These are phyloP conservation scores for Bradypodion ventrale DNA, from an alignment of 2,797 vertebrate genomes.

Conservation along the genomic window DNA sequence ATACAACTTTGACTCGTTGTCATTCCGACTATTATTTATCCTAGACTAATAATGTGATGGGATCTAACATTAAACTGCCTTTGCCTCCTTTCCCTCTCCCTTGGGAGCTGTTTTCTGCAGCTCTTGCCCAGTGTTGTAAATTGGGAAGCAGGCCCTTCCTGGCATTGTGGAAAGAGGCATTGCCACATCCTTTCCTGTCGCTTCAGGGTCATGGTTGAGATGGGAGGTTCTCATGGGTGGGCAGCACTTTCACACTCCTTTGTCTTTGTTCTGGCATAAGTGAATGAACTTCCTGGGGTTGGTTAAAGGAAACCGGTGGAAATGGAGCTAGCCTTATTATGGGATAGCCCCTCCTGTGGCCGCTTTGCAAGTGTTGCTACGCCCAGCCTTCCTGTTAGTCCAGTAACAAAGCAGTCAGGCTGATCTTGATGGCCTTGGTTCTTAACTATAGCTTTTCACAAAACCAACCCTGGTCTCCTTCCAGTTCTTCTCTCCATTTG, in stretches of 20 bases:
- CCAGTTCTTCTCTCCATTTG: not conserved
- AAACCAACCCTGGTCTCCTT: not conserved
- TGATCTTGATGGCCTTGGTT: slow-evolving; percentile 6
- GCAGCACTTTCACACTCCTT: slow-evolving; percentile 11
- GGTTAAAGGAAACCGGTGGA: slow-evolving; percentile 13
- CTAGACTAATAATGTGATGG: not conserved
- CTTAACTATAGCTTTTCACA: not conserved
- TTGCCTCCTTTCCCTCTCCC: not conserved
- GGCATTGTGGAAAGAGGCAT: slow-evolving; percentile 8
- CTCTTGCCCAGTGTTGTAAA: not conserved
- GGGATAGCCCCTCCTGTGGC: not conserved
- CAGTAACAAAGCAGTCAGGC: not conserved
- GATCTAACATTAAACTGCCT: not conserved
- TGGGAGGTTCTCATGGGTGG: slow-evolving; percentile 22
- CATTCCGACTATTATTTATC: not conserved
- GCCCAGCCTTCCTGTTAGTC: not conserved
- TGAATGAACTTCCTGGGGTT: slow-evolving; percentile 6
- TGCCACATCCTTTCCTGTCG: slow-evolving; percentile 7
- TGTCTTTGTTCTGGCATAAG: slow-evolving; percentile 8
- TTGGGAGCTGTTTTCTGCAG: slow-evolving; percentile 21
- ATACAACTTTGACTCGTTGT: not conserved
- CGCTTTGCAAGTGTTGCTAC: not conserved
- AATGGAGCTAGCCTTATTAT: slow-evolving; percentile 8
- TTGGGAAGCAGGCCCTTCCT: slow-evolving; percentile 7
- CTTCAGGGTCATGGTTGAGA: slow-evolving; percentile 16